Conservation (phyloP, 2,113 vertebrate species). For the Amphilophus citrinellus region DNA sequence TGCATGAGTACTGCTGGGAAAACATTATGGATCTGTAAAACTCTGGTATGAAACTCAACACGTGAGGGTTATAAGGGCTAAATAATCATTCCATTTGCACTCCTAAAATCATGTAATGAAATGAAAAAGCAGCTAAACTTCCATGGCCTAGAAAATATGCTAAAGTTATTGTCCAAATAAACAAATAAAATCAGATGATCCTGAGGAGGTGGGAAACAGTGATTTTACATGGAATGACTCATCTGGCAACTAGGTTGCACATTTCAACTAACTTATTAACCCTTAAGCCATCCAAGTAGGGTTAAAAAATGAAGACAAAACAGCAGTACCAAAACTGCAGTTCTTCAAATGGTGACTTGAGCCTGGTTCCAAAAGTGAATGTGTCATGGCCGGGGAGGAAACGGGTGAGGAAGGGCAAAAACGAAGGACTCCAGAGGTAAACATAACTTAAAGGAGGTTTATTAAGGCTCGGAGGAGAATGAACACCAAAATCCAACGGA, state of each 20-base stretch:
- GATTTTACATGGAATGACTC: background rate
- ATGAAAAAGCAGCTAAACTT: background rate
- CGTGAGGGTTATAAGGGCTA: background rate
- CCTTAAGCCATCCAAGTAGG: too few species aligned
- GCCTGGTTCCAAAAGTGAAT: too few species aligned
- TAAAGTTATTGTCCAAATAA: background rate
- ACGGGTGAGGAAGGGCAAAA: too few species aligned
- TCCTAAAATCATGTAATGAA: background rate
- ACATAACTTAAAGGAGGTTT: too few species aligned
- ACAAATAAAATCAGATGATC: background rate
- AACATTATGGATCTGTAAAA: background rate
- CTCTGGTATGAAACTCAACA: background rate
- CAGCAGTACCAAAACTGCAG: too few species aligned
- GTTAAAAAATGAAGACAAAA: too few species aligned
- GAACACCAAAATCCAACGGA: too few species aligned
- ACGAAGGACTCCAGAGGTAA: too few species aligned
- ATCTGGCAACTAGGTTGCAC: background rate
- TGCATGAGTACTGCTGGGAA: background rate
- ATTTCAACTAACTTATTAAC: too few species aligned
- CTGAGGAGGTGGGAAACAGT: background rate
- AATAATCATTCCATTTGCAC: background rate
- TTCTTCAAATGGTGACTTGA: too few species aligned
- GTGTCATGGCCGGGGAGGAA: too few species aligned
- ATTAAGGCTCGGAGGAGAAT: too few species aligned
- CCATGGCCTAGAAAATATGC: background rate